These are phyloP conservation scores for Plestiodon gilberti DNA, from an alignment of 2,113 vertebrate genomes.

Conservation along the genomic window DNA sequence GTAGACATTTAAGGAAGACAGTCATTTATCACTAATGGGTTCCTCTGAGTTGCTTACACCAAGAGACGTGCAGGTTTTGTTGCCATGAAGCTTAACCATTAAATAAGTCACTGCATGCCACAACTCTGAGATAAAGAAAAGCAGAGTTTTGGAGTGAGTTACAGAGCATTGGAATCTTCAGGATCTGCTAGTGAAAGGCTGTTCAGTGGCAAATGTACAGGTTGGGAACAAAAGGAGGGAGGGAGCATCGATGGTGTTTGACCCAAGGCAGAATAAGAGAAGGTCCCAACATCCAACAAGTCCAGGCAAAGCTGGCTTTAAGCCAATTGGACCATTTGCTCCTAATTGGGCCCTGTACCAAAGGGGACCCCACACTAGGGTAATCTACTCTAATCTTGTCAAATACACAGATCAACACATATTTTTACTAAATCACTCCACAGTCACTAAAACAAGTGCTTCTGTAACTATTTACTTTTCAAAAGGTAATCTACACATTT, in stretches of 20 bases:
- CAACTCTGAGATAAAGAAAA: slow-evolving; percentile 8
- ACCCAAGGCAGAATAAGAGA: not conserved
- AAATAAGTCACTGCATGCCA: not conserved
- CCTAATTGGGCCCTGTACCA: no score
- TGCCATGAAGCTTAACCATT: not conserved
- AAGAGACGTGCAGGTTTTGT: not conserved
- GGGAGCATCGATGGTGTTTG: not conserved
- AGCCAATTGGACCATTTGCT: no score
- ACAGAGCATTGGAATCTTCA: not conserved
- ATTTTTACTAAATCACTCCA: no score
- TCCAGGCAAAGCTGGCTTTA: not conserved
- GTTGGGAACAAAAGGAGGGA: no score
- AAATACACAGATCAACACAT: no score
- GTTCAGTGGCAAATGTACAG: not conserved
- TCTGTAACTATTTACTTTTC: no score
- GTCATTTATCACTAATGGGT: not conserved
- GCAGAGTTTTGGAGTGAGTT: slow-evolving; percentile 56
- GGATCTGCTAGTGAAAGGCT: not conserved
- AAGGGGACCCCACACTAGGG: no score
- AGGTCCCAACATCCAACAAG: not conserved
- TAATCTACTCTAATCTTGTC: no score
- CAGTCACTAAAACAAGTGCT: no score
- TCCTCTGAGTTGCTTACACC: not conserved
- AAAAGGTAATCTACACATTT: no score
- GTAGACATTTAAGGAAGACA: not conserved